These are phyloP conservation scores for Hirtodrosophila alboralis DNA, from an alignment of 2,888 invertebrate genomes.

Conservation along the genomic window DNA sequence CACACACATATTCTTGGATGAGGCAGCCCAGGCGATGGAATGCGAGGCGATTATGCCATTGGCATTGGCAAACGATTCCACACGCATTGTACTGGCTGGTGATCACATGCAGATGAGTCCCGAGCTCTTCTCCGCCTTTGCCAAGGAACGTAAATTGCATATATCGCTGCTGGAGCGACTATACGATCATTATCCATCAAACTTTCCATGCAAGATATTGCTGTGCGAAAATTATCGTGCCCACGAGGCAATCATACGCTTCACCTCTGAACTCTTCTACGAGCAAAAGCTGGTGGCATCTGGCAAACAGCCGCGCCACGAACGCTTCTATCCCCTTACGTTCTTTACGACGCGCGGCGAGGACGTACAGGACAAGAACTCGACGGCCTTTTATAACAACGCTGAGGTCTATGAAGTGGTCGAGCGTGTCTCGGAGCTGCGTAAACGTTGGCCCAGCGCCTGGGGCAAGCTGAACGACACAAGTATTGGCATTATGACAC, in stretches of 20 bases:
- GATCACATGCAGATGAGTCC: conserved; percentile 94
- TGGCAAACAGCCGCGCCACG: conserved; percentile 89
- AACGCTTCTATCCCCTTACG: conserved; percentile 89
- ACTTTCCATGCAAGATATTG: conserved; percentile 91
- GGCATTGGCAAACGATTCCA: conserved; percentile 88
- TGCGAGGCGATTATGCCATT: conserved; percentile 93
- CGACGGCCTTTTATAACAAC: conserved; percentile 92
- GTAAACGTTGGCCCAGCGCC: conserved; percentile 89
- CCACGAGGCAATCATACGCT: conserved; percentile 91
- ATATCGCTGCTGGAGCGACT: conserved; percentile 91
- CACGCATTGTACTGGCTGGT: conserved; percentile 92
- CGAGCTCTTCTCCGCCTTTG: conserved; percentile 91
- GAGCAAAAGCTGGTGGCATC: conserved; percentile 90
- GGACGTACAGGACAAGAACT: conserved; percentile 91
- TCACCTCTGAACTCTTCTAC: conserved; percentile 93
- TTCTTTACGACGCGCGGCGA: conserved; percentile 92
- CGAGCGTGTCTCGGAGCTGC: conserved; percentile 89
- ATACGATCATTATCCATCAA: conserved; percentile 90
- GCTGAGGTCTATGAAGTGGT: conserved; percentile 92
- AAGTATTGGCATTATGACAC: conserved; percentile 93
- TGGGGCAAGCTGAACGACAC: conserved; percentile 91
- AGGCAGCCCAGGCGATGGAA: conserved; percentile 94
- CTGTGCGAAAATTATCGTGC: conserved; percentile 93
- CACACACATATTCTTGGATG: conserved; percentile 93
- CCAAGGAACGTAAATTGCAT: conserved; percentile 88